These are phyloP conservation scores for Tokudaia tokunoshimensis DNA, from an alignment of 2,797 vertebrate species.

Conservation along the genomic window DNA sequence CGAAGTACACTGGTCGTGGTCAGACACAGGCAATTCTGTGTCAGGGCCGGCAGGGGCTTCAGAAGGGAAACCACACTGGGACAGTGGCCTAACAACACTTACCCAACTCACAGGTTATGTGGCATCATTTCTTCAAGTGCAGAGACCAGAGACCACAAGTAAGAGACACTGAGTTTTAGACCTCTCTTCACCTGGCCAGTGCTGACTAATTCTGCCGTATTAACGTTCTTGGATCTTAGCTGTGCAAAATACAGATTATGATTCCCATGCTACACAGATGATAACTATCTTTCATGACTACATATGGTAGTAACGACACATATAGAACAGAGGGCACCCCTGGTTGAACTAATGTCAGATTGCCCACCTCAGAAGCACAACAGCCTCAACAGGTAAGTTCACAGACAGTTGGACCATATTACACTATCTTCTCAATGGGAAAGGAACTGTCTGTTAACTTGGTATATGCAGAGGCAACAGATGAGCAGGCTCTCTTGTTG, in stretches of 20 bases:
- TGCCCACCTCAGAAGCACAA: background rate
- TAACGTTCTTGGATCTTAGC: constrained; percentile 6
- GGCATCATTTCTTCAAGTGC: background rate
- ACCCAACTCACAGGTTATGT: background rate
- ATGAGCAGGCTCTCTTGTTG: background rate
- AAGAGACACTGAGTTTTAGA: background rate
- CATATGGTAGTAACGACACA: background rate
- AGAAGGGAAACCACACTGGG: constrained; percentile 50
- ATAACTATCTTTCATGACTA: background rate
- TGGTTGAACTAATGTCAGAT: background rate
- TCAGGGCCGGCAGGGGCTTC: constrained; percentile 25
- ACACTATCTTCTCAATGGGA: background rate
- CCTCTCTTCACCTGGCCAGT: background rate
- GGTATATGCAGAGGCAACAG: background rate
- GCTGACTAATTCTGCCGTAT: background rate
- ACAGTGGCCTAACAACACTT: background rate
- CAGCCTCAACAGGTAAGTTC: constrained; percentile 3
- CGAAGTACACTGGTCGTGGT: constrained; percentile 54
- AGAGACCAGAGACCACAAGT: background rate
- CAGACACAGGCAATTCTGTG: constrained; percentile 13
- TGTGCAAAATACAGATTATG: constrained; percentile 18
- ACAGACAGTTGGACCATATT: background rate
- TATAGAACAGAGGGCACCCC: background rate
- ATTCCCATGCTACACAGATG: constrained; percentile 4
- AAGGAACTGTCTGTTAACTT: background rate